Evolutionary conservation across 1,140 invertebrate species (phyloP), one percentile per base, ranked within the genome.

Genomic region (Teleopsis dalmanni): DNA sequence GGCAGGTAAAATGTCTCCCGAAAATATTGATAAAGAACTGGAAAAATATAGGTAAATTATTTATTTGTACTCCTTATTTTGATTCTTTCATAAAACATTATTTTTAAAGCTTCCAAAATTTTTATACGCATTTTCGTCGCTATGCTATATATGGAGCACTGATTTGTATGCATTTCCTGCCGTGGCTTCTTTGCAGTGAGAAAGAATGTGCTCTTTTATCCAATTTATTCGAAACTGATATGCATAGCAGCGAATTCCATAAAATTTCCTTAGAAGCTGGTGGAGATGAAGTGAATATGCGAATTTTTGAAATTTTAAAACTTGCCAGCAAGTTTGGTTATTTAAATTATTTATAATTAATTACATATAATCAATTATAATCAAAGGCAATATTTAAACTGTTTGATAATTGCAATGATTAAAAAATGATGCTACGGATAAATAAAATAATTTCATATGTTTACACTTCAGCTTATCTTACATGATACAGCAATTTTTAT

Each of bases 91-190:
- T 46, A 3, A 19, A 7, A 22, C 14, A 40, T 49, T 44, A 47
- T 47, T 10, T 11, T 14, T 29, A 1, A 21, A 68, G 58, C 16
- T 66, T 50, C 36, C 50, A 58, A n/a, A 55, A 54, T 8, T 70
- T 70, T 13, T 33, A 58, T 34, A 43, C 27, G 3, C 65, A 70
- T 36, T 70, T 65, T 18, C 52, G 55, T 25, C 57, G 58, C 4
- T 67, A 60, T 44, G 66, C 65, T 27, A 57, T 69, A 25, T 70
- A 70, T 41, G 66, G 65, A 1, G 52, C 54, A 2, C 48, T 69
- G 48, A 47, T 69, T 36, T 61, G 60, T 41, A 55, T 65, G 42
- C 65, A 70, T 45, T 70, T 69, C 13, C 43, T 65, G 51, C 66
- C 66, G 10, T 69, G 65, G 62, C 48, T 70, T 10, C 25, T 59